Base-by-base conservation (phyloP, 2,888 invertebrate species). In the Nomada fucata region DNA sequence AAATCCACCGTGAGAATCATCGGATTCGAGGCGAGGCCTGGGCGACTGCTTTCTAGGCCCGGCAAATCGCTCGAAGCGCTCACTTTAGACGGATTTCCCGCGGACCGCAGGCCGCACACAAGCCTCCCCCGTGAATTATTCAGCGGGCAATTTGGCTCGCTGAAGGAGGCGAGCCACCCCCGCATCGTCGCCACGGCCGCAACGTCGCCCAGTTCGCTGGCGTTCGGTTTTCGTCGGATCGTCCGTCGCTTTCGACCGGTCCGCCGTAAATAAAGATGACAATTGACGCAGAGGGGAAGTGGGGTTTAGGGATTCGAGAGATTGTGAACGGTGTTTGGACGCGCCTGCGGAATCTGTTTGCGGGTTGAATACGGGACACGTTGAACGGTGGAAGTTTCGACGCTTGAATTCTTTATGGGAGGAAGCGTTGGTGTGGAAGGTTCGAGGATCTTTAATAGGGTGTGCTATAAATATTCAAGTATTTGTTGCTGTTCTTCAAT, bases 71-170 rank as follows among this genome's bases (percentile, higher is more conserved):
- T 68, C 61, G 55, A 20, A 80, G 72, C 61, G 55, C 36, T 29
- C 18, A 80, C 65, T 79, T 72, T 36, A 61, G 72, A 67, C 80
- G 81, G 80, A 79, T 80, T 80, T 72, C 47, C 73, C 50, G 61
- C 44, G 79, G 60, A 59, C 60, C 79, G 55, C 60, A 36, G 36
- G 70, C 65, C 59, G 60, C 55, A 18, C 72, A 59, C 65, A 52
- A 61, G 67, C 61, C 57, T 63, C 23, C 29, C 42, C 73, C 44
- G 67, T 80, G 73, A 80, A 80, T 80, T 80, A 80, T 80, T 80
- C 81, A 80, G 73, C 52, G 81, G 53, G 81, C 82, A 81, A 81
- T 81, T 81, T 81, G 74, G 74, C 52, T 64, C 53, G 53, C 42
- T 69, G 81, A 81, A 81, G 74, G 69, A 81, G 26, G 60, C 23